phyloP scores from a whole-genome alignment of 2,888 invertebrate species.

The Autographa pulchrina region DNA sequence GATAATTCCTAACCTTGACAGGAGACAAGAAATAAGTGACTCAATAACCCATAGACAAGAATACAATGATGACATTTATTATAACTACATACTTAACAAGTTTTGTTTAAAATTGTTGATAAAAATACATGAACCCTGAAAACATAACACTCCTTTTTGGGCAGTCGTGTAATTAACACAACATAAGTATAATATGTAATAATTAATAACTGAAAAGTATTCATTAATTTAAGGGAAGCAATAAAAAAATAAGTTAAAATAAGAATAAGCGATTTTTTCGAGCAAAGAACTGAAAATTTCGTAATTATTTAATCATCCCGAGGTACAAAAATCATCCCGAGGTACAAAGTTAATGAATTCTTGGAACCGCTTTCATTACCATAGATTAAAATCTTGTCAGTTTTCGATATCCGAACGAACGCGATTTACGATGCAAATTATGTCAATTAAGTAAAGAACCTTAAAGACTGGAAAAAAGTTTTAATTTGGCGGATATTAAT shows the following conservation, averaged over 20 bases:
- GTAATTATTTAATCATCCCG: constrained; percentile 33
- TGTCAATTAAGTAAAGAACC: constrained; percentile 26
- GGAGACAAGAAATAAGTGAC: constrained; percentile 13
- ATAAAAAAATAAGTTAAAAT: constrained; percentile 7
- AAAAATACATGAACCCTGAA: too few species aligned
- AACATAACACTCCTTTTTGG: too few species aligned
- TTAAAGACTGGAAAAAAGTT: constrained; percentile 8
- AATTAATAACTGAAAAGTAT: not conserved
- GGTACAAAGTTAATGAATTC: constrained; percentile 41
- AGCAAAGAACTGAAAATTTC: not conserved
- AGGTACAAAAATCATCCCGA: constrained; percentile 39
- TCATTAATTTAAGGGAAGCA: not conserved
- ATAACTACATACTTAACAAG: not conserved
- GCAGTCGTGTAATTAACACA: too few species aligned
- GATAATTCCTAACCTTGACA: constrained; percentile 34
- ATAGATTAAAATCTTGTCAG: constrained; percentile 52
- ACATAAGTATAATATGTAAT: not conserved
- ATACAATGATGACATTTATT: constrained; percentile 22
- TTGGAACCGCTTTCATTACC: constrained; percentile 39
- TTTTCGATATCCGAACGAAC: constrained; percentile 39
- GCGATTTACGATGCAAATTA: constrained; percentile 52
- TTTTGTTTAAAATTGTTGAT: not conserved
- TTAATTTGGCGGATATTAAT: not conserved
- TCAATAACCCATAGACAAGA: constrained; percentile 13
- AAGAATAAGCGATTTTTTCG: constrained; percentile 12